Evolutionary conservation across 2,888 invertebrate genomes (phyloP), one percentile per base, ranked within the genome.

Genomic region (Lepetodrilus schrolli): DNA sequence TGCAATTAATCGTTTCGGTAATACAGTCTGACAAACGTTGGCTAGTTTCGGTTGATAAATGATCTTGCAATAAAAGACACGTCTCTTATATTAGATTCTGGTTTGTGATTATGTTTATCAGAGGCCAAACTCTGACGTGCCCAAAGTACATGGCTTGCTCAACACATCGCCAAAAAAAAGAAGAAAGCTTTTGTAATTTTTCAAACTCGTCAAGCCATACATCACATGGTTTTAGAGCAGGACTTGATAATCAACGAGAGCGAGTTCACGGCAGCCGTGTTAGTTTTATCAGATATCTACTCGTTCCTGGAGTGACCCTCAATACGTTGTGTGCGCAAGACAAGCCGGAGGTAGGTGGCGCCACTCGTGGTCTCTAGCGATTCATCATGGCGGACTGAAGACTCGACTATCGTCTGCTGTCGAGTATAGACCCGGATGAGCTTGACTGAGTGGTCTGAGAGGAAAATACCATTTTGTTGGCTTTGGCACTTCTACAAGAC

Each of bases 381-480:
- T 58, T 30, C 58, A 58, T 58, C 58, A 58, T 58, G 58, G 58
- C 58, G 58, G 30, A 26, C 58, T 23, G 13, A 7, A 17, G 34
- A 34, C 17, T 34, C 30, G 30, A 23, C n/a, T 30, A 58, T 58
- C 58, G 58, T 58, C 58, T 58, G 58, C 58, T 30, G 17, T 30
- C 26, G 34, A 58, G 58, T 58, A 26, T 58, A 34, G 34, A 34
- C 58, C 58, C 58, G 58, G 58, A 58, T 58, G 58, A 58, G 58
- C 10, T 30, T 58, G 58, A 58, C 58, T 17, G 34, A 58, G 58
- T 58, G 58, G 58, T 58, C 58, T 58, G 58, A 58, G 58, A 58
- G 30, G 58, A 30, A 58, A 58, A 58, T 58, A 30, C 58, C 30
- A 58, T 58, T n/a, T 58, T 58, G 58, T 58, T 58, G 58, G 58